Percentiles rank a stretch among this genome's conserved stretches.
Evolutionary conservation across 2,113 vertebrate species (phyloP).

Genomic region (Lampris incognitus): DNA sequence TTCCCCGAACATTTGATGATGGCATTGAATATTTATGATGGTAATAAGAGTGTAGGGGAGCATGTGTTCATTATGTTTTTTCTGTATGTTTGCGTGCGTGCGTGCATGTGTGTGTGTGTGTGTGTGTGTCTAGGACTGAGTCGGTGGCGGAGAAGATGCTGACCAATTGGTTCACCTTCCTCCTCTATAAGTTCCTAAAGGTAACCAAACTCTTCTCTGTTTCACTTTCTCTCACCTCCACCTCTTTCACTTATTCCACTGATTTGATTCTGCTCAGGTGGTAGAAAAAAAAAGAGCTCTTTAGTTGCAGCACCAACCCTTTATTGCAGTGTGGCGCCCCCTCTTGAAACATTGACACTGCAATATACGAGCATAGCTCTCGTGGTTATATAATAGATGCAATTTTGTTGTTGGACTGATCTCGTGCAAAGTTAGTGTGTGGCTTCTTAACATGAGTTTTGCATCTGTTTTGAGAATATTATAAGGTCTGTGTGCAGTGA

Average conservation of each 20-base stretch:
- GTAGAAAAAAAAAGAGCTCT: background rate
- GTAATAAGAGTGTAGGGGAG: conserved; percentile 48
- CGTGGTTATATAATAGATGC: too few relatives aligned
- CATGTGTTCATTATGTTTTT: conserved; percentile 46
- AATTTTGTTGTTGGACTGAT: too few relatives aligned
- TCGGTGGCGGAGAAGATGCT: conserved; percentile 82
- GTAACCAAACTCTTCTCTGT: conserved; percentile 37
- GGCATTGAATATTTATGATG: conserved; percentile 66
- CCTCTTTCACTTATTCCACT: background rate
- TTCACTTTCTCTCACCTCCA: background rate
- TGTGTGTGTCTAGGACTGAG: conserved; percentile 71
- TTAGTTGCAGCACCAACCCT: background rate
- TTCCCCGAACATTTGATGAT: conserved; percentile 60
- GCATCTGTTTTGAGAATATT: too few relatives aligned
- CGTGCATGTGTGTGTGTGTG: conserved; percentile 21
- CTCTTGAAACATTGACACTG: too few relatives aligned
- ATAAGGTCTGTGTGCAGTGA: too few relatives aligned
- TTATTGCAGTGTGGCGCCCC: background rate
- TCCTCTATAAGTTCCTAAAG: conserved; percentile 81
- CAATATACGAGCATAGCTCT: too few relatives aligned
- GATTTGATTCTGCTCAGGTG: background rate
- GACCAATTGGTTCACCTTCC: conserved; percentile 80
- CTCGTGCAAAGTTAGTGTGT: too few relatives aligned
- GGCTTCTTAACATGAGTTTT: too few relatives aligned
- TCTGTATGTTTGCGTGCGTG: background rate